Evolutionary conservation across 2,113 vertebrate genomes (phyloP).

Genomic region (Tragelaphus imberbis): DNA sequence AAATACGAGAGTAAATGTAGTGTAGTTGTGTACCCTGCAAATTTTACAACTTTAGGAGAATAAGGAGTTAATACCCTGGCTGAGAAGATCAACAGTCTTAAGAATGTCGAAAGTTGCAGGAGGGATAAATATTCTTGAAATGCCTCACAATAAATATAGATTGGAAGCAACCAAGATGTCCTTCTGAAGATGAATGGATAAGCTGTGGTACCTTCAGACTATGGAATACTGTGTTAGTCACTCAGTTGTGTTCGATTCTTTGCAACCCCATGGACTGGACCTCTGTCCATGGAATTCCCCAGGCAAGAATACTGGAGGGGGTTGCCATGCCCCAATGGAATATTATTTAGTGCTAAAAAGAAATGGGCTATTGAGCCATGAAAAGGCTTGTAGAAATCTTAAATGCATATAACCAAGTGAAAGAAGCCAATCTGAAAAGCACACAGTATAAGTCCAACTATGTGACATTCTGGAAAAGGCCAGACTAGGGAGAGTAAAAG

Average conservation of each 20-base stretch:
- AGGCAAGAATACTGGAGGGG: neutral
- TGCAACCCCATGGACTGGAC: neutral
- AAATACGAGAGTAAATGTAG: neutral
- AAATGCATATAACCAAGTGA: neutral
- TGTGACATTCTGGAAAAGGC: neutral
- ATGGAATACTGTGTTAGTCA: neutral
- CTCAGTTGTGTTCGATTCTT: neutral
- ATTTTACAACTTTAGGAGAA: neutral
- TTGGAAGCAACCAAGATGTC: neutral
- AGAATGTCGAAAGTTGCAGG: neutral
- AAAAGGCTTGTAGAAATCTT: neutral
- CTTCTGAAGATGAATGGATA: neutral
- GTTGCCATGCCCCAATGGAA: neutral
- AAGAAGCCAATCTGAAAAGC: neutral
- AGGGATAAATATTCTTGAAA: neutral
- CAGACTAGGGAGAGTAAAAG: neutral
- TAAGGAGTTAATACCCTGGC: neutral
- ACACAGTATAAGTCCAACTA: neutral
- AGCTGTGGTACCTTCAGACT: neutral
- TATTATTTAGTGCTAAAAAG: neutral
- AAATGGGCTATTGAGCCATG: neutral
- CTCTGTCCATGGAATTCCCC: neutral
- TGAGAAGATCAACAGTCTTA: neutral
- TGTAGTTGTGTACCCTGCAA: neutral
- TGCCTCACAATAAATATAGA: neutral